Evolutionary conservation across 2,113 vertebrate species (phyloP).

Genomic region (Carettochelys insculpta): DNA sequence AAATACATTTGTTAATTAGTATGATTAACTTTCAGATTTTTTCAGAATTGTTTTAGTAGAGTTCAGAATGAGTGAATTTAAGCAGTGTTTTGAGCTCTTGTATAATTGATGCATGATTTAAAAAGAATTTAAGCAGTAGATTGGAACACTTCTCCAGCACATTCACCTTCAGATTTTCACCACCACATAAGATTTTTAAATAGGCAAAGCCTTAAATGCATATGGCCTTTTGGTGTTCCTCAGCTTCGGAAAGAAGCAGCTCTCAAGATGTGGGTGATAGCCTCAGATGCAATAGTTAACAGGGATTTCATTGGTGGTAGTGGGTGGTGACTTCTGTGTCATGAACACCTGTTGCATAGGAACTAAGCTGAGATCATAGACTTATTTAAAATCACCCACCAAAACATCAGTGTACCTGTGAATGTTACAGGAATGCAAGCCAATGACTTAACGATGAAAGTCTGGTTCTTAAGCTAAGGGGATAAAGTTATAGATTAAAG

Average conservation of each 20-base stretch:
- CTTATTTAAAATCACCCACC: background rate
- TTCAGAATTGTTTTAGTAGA: background rate
- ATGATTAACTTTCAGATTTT: background rate
- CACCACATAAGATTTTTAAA: background rate
- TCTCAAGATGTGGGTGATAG: no score
- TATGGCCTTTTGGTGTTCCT: no score
- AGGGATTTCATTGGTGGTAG: background rate
- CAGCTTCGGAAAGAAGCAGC: no score
- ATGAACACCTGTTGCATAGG: background rate
- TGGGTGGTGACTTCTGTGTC: background rate
- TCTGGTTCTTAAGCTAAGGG: background rate
- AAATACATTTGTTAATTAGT: background rate
- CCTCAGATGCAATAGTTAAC: background rate
- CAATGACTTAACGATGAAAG: background rate
- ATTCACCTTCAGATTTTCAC: background rate
- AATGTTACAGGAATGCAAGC: background rate
- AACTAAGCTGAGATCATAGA: background rate
- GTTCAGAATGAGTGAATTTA: background rate
- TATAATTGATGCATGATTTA: background rate
- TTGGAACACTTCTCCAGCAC: background rate
- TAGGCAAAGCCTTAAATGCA: rapidly evolving
- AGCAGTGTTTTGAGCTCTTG: background rate
- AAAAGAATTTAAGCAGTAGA: background rate
- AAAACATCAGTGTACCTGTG: background rate
- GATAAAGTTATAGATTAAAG: no score